Evolutionary conservation across 2,113 vertebrate species (phyloP).

Genomic region (Oryzias javanicus): DNA sequence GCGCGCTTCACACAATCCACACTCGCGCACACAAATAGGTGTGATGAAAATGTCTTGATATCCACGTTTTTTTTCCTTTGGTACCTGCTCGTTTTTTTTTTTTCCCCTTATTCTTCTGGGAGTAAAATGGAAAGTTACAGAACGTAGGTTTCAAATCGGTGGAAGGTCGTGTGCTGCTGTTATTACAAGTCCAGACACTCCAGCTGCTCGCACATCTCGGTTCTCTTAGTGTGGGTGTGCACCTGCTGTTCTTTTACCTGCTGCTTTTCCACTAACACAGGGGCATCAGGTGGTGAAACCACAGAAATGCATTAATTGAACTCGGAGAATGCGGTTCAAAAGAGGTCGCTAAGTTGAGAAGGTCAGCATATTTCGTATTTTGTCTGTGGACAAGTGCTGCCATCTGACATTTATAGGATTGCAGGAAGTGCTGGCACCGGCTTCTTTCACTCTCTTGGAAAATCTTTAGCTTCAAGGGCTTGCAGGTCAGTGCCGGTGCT

Average conservation of each 20-base stretch:
- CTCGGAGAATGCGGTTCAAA: slow-evolving; percentile 15
- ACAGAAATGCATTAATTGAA: slow-evolving; percentile 14
- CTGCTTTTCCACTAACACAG: slow-evolving; percentile 4
- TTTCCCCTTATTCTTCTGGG: neutral
- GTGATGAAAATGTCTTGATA: slow-evolving; percentile 2
- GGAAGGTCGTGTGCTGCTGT: neutral
- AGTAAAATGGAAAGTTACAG: slow-evolving; percentile 3
- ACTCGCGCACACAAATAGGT: neutral
- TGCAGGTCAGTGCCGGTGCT: neutral
- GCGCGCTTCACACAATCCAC: slow-evolving; percentile 1
- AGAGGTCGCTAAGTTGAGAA: slow-evolving; percentile 25
- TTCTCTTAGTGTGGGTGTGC: slow-evolving; percentile 7
- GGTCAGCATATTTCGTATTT: slow-evolving; percentile 29
- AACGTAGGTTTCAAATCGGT: neutral
- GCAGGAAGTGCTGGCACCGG: slow-evolving; percentile 5
- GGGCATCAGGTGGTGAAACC: slow-evolving; percentile 42
- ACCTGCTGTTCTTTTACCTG: neutral
- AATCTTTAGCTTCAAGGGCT: slow-evolving; percentile 3
- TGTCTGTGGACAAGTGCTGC: slow-evolving; percentile 18
- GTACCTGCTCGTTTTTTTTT: neutral
- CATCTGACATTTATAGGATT: slow-evolving; percentile 20
- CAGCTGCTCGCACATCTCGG: slow-evolving; percentile 4
- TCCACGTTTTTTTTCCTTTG: neutral
- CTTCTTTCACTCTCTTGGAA: neutral
- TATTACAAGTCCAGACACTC: slow-evolving; percentile 1